Percentiles rank a stretch among this genome's conserved stretches.
phyloP scores from a whole-genome alignment of 2,888 invertebrate genomes.

The Chrysodeixis includens region DNA sequence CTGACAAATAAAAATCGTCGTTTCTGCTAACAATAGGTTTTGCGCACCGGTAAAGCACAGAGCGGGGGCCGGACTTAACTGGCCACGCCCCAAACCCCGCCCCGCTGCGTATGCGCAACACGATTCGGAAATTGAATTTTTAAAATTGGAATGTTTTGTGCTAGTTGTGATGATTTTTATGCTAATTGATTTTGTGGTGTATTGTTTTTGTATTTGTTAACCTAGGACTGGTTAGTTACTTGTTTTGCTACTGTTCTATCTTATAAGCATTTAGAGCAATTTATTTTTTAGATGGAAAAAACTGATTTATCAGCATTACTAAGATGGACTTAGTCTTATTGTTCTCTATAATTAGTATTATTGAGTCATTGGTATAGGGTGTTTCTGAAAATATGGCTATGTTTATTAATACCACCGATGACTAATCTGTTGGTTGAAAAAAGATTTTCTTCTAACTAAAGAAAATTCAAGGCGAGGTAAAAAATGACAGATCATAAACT shows the following conservation, averaged over 20 bases:
- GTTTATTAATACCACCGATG: no score
- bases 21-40: slow-evolving; percentile 73
- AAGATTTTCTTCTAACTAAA: no score
- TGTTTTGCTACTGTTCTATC: not conserved
- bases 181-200: slow-evolving; percentile 21
- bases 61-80: slow-evolving; percentile 71
- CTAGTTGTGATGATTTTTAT: slow-evolving; percentile 26
- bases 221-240: not conserved
- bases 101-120: slow-evolving; percentile 54
- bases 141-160: slow-evolving; percentile 38
- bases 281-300: not conserved
- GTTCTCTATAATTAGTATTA: no score
- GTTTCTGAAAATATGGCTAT: no score
- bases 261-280: not conserved
- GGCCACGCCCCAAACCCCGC: slow-evolving; percentile 81
- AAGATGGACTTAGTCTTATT: no score
- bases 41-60: slow-evolving; percentile 81
- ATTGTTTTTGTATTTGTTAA: slow-evolving; percentile 7
- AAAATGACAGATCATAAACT: no score
- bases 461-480: no score
- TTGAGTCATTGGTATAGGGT: no score
- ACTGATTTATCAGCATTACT: no score
- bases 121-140: slow-evolving; percentile 48
- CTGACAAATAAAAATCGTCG: slow-evolving; percentile 58
- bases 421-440: no score